These are phyloP conservation scores for Poecilia latipinna DNA, from an alignment of 2,113 vertebrate genomes.

Conservation along the genomic window DNA sequence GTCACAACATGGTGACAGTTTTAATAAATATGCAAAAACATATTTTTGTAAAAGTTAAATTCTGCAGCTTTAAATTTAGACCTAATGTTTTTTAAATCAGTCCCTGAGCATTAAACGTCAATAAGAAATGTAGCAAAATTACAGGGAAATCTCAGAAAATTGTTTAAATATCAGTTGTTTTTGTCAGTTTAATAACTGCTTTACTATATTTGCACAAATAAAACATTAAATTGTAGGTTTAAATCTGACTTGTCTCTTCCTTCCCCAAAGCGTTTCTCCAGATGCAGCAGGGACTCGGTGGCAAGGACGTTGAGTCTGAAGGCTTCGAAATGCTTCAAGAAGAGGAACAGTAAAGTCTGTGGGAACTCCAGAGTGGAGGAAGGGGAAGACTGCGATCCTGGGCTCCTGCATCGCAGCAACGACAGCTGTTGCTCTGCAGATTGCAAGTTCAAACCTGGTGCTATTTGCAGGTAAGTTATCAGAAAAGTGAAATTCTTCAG, in stretches of 20 bases:
- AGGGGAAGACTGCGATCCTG: constrained; percentile 94
- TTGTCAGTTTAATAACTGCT: too few species aligned
- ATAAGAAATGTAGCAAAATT: not conserved
- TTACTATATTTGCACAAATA: too few species aligned
- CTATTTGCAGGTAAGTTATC: constrained; percentile 88
- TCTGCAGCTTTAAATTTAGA: too few species aligned
- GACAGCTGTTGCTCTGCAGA: constrained; percentile 88
- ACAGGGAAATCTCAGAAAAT: not conserved
- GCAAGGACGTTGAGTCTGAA: constrained; percentile 88
- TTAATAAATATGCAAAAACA: too few species aligned
- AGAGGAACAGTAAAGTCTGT: constrained; percentile 94
- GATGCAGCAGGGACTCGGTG: constrained; percentile 94
- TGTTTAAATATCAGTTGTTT: too few species aligned
- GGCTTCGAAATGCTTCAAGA: constrained; percentile 89
- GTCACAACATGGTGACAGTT: too few species aligned
- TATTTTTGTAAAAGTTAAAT: too few species aligned
- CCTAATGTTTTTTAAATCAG: not conserved
- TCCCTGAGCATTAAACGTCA: not conserved
- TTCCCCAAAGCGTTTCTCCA: constrained; percentile 89
- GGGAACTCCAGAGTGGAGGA: constrained; percentile 97
- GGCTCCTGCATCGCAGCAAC: constrained; percentile 86
- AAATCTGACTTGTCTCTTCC: not conserved
- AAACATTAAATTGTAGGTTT: not conserved
- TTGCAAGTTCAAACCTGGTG: constrained; percentile 83
- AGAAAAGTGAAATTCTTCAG: not conserved